Evolutionary conservation across 1,140 invertebrate species (phyloP).

Genomic region (Heliconius nattereri): DNA sequence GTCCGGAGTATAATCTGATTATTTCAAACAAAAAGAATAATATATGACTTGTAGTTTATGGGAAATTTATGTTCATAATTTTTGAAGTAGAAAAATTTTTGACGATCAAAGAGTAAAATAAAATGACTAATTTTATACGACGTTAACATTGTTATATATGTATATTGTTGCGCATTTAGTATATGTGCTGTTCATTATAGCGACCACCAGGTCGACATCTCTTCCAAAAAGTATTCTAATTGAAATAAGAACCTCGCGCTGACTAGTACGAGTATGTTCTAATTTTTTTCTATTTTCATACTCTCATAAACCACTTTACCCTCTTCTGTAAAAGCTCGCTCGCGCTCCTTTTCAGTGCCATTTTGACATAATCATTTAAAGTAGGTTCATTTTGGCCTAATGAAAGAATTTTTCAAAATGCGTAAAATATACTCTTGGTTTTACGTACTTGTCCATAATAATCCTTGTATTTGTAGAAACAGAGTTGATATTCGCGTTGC

Average conservation of each 20-base stretch:
- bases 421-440: conserved; percentile 11
- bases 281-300: background rate
- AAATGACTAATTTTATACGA: no score
- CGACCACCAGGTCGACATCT: background rate
- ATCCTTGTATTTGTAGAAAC: background rate
- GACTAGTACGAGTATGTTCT: background rate
- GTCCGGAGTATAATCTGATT: no score
- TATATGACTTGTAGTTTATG: no score
- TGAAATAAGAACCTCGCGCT: background rate
- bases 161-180: no score
- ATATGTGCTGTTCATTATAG: background rate
- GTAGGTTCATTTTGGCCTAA: conserved; percentile 14
- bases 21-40: no score
- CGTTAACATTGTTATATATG: no score
- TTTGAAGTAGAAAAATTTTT: no score
- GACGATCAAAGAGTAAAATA: no score
- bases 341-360: background rate
- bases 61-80: no score
- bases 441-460: background rate
- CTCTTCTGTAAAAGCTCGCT: background rate
- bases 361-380: conserved; percentile 12
- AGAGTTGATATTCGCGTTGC: conserved; percentile 9
- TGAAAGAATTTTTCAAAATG: conserved; percentile 12
- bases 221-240: background rate
- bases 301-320: conserved; percentile 6